Conservation (phyloP, 2,113 vertebrate genomes). For the Hydrochoerus hydrochaeris region DNA sequence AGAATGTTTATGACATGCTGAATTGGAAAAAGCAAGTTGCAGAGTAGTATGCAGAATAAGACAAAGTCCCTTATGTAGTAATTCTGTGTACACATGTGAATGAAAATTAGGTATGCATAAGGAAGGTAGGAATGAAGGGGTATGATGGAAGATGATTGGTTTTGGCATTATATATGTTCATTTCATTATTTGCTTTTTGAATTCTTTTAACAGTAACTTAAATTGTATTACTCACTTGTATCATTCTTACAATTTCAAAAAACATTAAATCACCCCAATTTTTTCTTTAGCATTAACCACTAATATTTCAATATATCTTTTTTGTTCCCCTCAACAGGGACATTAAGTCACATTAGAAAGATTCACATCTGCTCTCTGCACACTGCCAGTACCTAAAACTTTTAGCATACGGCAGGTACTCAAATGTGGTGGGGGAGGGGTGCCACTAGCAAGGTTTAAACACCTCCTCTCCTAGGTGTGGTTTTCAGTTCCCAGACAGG, state of each 20-base stretch:
- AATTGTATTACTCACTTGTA: neutral
- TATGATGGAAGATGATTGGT: neutral
- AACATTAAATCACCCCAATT: neutral
- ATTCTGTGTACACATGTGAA: neutral
- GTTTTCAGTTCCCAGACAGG: neutral
- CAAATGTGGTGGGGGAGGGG: neutral
- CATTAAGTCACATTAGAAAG: neutral
- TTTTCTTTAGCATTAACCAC: neutral
- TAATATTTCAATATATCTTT: neutral
- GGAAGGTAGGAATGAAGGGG: neutral
- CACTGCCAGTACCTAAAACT: neutral
- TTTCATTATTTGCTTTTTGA: neutral
- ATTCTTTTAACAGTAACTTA: neutral
- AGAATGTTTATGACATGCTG: neutral
- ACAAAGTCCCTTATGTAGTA: neutral
- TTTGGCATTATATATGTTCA: neutral
- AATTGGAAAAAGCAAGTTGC: neutral
- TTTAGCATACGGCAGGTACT: neutral
- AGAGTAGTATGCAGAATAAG: neutral
- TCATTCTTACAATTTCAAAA: neutral
- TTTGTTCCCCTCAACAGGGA: neutral
- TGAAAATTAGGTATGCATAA: neutral
- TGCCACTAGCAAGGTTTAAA: neutral
- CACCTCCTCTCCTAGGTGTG: neutral
- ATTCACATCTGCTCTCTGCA: neutral